Evolutionary conservation across 2,113 vertebrate genomes (phyloP), one percentile per base, ranked within the genome.

Genomic region (Indicator maculatus): DNA sequence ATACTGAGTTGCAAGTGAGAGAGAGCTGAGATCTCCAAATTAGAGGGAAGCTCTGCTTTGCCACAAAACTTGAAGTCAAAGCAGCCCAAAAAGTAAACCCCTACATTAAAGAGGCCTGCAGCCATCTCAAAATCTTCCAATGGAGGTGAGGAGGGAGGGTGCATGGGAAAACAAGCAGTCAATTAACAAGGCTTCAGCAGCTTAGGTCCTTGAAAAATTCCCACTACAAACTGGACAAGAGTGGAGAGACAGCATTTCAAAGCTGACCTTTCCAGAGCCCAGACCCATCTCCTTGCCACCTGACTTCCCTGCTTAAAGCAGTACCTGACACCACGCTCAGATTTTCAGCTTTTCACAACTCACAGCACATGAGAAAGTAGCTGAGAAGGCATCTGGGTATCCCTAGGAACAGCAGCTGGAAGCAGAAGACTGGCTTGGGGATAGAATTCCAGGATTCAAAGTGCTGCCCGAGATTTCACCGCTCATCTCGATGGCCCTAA

Each of bases 11-110:
- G 58, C 39, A 13, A 8, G 39, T 36, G 17, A 1, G 8, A 39
- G 28, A 19, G 60, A 53, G 36, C 0, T 1, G 4, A 58, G 31
- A 33, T 17, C 23, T 41, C n/a, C 0, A 0, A n/a, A 30, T 33
- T 2, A 60, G 0, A 15, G 6, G 36, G 45, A 86, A 92, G 56
- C 31, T 76, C 36, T 59, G 45, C 52, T 80, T 83, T 60, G 27
- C 50, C 64, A 69, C 16, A 44, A 7, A 84, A 55, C 41, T 50
- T 53, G 21, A 61, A 73, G 41, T 5, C 30, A 28, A 65, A 84
- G 66, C 61, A 89, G 65, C 55, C 71, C 61, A n/a, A 47, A 33
- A 69, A 79, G 31, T 2, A 31, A 79, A 52, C 3, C 2, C 2
- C 71, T 44, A 12, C 4, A 9, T 5, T 9, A 8, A 74, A 79